Percentiles rank a stretch among this genome's conserved stretches.
Conservation (phyloP, 2,888 invertebrate species). For the Eurytoma californica region DNA sequence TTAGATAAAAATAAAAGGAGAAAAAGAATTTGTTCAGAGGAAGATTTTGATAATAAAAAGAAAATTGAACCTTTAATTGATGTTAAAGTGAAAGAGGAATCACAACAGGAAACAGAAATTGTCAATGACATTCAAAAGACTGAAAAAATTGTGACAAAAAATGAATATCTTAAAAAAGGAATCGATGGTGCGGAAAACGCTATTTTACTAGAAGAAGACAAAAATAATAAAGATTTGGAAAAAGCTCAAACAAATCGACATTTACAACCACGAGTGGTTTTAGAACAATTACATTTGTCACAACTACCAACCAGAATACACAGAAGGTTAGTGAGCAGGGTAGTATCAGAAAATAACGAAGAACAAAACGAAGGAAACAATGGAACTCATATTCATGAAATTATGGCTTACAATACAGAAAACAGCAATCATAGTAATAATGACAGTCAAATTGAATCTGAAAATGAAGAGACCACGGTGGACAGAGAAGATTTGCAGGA, state of each 20-base stretch:
- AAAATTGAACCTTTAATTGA: constrained; percentile 23
- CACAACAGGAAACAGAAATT: constrained; percentile 15
- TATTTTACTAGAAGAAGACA: not conserved
- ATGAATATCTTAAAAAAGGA: constrained; percentile 7
- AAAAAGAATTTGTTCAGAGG: constrained; percentile 27
- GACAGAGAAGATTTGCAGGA: constrained; percentile 69
- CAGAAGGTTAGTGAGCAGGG: constrained; percentile 45
- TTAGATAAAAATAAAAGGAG: constrained; percentile 45
- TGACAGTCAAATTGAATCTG: constrained; percentile 53
- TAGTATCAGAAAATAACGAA: constrained; percentile 21
- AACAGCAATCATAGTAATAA: constrained; percentile 13
- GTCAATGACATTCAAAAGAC: constrained; percentile 47
- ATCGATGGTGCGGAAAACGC: not conserved
- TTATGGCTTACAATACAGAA: constrained; percentile 51
- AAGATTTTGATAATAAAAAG: not conserved
- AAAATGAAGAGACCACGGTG: constrained; percentile 55
- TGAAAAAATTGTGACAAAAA: constrained; percentile 26
- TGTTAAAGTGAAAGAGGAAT: constrained; percentile 39
- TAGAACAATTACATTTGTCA: constrained; percentile 69
- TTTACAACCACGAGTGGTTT: constrained; percentile 71
- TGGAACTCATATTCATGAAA: constrained; percentile 43
- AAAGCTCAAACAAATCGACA: constrained; percentile 65
- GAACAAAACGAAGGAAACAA: constrained; percentile 49
- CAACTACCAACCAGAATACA: constrained; percentile 61
- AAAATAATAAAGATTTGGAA: constrained; percentile 61